phyloP scores from a whole-genome alignment of 2,797 vertebrate genomes.

The Fringilla coelebs region DNA sequence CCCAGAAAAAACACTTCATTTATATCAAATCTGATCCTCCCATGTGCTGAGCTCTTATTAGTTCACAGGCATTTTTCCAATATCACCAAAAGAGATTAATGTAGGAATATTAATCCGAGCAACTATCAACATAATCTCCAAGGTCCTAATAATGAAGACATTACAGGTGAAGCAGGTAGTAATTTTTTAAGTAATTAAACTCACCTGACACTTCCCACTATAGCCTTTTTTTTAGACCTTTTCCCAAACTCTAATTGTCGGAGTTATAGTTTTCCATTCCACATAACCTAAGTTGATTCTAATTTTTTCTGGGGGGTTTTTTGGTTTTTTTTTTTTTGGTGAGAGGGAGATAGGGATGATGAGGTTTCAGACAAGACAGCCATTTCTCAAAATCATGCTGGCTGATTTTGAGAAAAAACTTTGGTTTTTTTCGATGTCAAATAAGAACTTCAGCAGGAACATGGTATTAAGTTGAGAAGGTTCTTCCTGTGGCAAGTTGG shows the following conservation, averaged over 20 bases:
- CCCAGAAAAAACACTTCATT: slow-evolving; percentile 21
- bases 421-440: not conserved
- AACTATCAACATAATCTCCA: not conserved
- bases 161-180: not conserved
- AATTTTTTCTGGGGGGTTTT: no score
- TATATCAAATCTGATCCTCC: slow-evolving; percentile 10
- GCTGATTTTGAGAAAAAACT: not conserved
- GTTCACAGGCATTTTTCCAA: slow-evolving; percentile 25
- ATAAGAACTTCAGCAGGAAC: not conserved
- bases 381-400: not conserved
- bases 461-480: not conserved
- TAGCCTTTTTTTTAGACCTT: not conserved
- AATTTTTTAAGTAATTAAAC: not conserved
- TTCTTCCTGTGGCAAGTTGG: not conserved
- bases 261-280: not conserved
- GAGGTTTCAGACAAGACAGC: not conserved
- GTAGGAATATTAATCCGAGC: not conserved
- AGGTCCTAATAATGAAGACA: not conserved
- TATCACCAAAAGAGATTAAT: slow-evolving; percentile 17
- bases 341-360: not conserved
- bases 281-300: not conserved
- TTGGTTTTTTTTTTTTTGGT: not conserved
- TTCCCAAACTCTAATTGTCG: not conserved
- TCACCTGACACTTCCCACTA: not conserved
- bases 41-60: slow-evolving; percentile 2